Base-by-base conservation (phyloP, 2,888 invertebrate species). In the Entomobrya multifasciata region DNA sequence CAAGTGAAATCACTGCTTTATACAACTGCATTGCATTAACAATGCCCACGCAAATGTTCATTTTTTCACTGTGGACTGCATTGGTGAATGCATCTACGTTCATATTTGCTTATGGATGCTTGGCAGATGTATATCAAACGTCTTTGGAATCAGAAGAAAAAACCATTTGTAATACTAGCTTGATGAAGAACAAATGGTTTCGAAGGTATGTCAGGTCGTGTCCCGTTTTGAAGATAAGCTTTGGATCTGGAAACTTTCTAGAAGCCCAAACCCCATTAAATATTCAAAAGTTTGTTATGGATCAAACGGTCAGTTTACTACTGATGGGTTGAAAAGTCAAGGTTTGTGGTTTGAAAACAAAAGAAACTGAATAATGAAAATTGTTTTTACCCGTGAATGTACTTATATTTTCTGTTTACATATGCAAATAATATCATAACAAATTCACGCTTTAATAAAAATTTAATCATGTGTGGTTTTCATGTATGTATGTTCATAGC, bases 171-270 rank as follows among this genome's bases (percentile, higher is more conserved):
- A 74, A 74, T 15, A 22, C 1, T 15, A 1, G 4, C 3, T n/a
- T 30, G 1, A 49, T 30, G 52, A 74, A 11, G 20, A 49, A 55
- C 17, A 49, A 36, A 15, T 74, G 74, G 52, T 49, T 55, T 25
- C 55, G 55, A 27, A 27, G 11, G 27, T 76, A 47, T 76, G n/a
- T 27, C 17, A 55, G 4, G 17, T 76, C 76, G n/a, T 76, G 76
- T 30, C 76, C 76, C 1, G 17, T 36, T 52, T 15, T 55, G 1
- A 76, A 52, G 41, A 27, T 76, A 0, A 6, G 11, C n/a, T 76
- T 76, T n/a, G 76, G 76, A 0, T 25, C 52, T 15, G 52, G 76
- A 17, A 76, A 76, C 55, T 76, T 55, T 22, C 36, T 76, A 30
- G 76, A 76, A 15, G 27, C 52, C 0, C 6, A 52, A 2, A 76